These are phyloP conservation scores for Melanotaenia duboulayi DNA, from an alignment of 2,113 vertebrate species.

Conservation along the genomic window DNA sequence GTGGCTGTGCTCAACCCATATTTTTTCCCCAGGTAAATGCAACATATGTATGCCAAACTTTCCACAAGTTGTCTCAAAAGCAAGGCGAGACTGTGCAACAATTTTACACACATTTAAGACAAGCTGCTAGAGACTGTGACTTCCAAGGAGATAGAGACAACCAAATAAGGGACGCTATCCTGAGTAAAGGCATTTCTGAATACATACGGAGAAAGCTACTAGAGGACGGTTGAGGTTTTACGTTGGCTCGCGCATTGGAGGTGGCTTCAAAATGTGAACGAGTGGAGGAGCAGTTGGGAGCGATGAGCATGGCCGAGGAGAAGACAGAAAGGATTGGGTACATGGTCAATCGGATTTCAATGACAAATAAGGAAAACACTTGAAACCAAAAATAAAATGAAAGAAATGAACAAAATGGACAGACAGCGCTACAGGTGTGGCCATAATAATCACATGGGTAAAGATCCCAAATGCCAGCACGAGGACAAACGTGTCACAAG, in stretches of 20 bases:
- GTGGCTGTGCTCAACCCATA: too few relatives aligned
- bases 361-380: background rate
- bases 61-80: too few relatives aligned
- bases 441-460: background rate
- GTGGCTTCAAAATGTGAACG: background rate
- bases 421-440: background rate
- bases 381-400: background rate
- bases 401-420: background rate
- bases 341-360: background rate
- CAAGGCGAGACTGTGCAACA: too few relatives aligned
- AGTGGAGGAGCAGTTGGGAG: background rate
- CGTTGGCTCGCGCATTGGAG: background rate
- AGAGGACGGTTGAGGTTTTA: background rate
- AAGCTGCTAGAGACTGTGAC: too few relatives aligned
- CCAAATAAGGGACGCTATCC: too few relatives aligned
- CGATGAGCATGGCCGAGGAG: too few relatives aligned
- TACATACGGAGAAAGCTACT: background rate
- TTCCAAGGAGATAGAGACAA: background rate
- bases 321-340: background rate
- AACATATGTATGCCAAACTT: too few relatives aligned
- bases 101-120: too few relatives aligned
- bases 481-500: conserved; percentile 3
- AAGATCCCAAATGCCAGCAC: conserved; percentile 10
- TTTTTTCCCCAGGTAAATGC: too few relatives aligned
- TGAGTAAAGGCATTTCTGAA: conserved; percentile 1